A percentile compares a stretch with the other conserved stretches of the same genome.
These are phyloP conservation scores for Adela reaumurella DNA, from an alignment of 2,888 invertebrate genomes.

Conservation along the genomic window DNA sequence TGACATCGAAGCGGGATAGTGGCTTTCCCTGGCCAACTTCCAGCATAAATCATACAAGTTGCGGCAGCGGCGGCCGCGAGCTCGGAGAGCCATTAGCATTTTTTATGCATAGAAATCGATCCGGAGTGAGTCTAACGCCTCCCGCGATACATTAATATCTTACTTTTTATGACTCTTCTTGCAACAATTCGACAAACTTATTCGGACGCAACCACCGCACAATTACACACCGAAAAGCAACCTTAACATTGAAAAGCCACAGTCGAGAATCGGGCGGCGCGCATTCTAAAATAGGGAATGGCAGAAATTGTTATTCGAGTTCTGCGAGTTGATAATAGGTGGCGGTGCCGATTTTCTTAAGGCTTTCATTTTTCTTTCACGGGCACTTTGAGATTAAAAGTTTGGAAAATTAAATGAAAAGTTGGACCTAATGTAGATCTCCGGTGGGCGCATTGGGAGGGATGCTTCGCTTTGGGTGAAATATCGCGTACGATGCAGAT, in stretches of 20 bases:
- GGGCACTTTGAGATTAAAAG: conserved; percentile 57
- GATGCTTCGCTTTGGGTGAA: too few relatives aligned
- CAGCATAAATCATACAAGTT: conserved; percentile 43
- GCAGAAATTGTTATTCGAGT: conserved; percentile 23
- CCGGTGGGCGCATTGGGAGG: conserved; percentile 22
- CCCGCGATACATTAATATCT: conserved; percentile 58
- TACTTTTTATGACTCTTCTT: conserved; percentile 55
- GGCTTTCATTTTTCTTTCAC: conserved; percentile 52
- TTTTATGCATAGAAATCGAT: conserved; percentile 57
- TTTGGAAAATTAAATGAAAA: conserved; percentile 51
- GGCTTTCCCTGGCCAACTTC: conserved; percentile 19
- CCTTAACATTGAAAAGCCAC: too few relatives aligned
- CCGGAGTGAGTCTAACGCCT: conserved; percentile 50
- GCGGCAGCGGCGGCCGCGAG: conserved; percentile 23
- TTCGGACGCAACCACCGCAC: too few relatives aligned
- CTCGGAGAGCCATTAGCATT: conserved; percentile 48
- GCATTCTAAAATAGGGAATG: conserved; percentile 12
- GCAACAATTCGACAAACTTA: conserved; percentile 36
- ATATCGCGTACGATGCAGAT: too few relatives aligned
- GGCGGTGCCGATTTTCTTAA: conserved; percentile 50
- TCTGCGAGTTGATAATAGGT: conserved; percentile 49
- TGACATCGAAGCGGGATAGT: conserved; percentile 29
- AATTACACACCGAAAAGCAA: too few relatives aligned
- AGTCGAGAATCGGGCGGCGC: too few relatives aligned
- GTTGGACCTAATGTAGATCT: conserved; percentile 25